Percentiles rank a stretch among this genome's conserved stretches.
phyloP scores from a whole-genome alignment of 1,140 invertebrate species.

The Drosophila cardini region DNA sequence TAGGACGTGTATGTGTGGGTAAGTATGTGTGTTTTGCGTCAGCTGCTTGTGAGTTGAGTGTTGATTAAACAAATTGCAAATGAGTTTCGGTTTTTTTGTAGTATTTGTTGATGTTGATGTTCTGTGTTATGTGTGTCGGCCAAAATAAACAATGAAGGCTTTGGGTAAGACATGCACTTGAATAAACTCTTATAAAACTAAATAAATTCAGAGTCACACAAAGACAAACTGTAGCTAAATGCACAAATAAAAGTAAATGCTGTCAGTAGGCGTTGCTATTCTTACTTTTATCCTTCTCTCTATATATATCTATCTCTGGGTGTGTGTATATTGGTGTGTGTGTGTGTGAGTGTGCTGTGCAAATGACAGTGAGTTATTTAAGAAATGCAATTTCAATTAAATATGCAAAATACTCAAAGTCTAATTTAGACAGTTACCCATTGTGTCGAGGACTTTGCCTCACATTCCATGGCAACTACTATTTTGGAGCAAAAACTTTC shows the following conservation, averaged over 20 bases:
- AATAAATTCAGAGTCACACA: conserved; percentile 57
- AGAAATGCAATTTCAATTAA: conserved; percentile 84
- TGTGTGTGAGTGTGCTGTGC: conserved; percentile 44
- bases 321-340: neutral
- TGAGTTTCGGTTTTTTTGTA: conserved; percentile 70
- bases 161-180: conserved; percentile 79
- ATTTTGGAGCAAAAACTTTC: conserved; percentile 39
- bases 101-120: conserved; percentile 39
- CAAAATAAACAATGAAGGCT: conserved; percentile 73
- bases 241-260: conserved; percentile 69
- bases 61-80: conserved; percentile 84
- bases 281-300: conserved; percentile 4
- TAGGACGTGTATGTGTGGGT: neutral
- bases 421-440: conserved; percentile 77
- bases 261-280: conserved; percentile 24
- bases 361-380: conserved; percentile 81
- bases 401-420: conserved; percentile 84
- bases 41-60: conserved; percentile 67
- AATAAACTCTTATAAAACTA: conserved; percentile 82
- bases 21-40: conserved; percentile 23
- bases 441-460: conserved; percentile 11
- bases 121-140: conserved; percentile 34
- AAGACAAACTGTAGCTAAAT: conserved; percentile 61
- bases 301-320: neutral
- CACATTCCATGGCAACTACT: neutral